Evolutionary conservation across 2,888 invertebrate genomes (phyloP).

Genomic region (Pyrrhia umbra): DNA sequence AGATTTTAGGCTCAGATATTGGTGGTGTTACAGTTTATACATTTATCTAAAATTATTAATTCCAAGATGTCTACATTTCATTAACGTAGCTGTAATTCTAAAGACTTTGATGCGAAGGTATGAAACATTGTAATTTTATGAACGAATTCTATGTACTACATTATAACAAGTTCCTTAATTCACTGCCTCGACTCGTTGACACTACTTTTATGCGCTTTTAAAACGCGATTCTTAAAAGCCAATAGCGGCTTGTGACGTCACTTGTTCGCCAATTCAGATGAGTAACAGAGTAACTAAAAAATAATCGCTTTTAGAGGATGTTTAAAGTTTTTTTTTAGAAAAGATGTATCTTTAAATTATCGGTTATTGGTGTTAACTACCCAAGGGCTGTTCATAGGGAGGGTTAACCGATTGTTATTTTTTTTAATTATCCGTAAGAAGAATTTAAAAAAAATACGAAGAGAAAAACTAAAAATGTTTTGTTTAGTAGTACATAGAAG

Average conservation of each 20-base stretch:
- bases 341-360: too few relatives aligned
- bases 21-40: slow-evolving; percentile 28
- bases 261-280: too few relatives aligned
- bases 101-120: slow-evolving; percentile 6
- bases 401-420: too few relatives aligned
- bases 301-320: too few relatives aligned
- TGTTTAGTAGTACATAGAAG: slow-evolving; percentile 24
- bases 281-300: too few relatives aligned
- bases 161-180: background rate
- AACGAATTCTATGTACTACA: slow-evolving; percentile 20
- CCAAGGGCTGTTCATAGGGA: too few relatives aligned
- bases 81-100: slow-evolving; percentile 6
- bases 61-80: slow-evolving; percentile 35
- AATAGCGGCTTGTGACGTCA: too few relatives aligned
- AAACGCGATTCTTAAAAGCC: too few relatives aligned
- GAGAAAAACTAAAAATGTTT: background rate
- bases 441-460: background rate
- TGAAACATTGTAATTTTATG: background rate
- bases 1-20: too few relatives aligned
- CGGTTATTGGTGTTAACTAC: too few relatives aligned
- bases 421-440: background rate
- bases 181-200: background rate
- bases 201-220: background rate
- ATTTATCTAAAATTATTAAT: slow-evolving; percentile 29
- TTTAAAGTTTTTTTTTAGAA: too few relatives aligned